phyloP scores from a whole-genome alignment of 2,888 invertebrate species.

The Andrena camellia region DNA sequence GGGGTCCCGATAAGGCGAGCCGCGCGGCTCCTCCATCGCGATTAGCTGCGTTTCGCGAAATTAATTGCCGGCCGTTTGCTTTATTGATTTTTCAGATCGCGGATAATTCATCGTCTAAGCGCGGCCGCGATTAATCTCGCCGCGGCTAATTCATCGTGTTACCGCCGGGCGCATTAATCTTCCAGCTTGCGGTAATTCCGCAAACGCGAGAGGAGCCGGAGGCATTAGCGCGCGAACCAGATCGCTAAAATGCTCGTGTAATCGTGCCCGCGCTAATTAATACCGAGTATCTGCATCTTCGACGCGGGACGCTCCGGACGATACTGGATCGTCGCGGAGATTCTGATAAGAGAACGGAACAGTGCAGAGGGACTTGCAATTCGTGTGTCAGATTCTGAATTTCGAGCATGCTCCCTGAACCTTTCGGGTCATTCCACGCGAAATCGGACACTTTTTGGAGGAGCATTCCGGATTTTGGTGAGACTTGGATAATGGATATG shows the following conservation, averaged over 20 bases:
- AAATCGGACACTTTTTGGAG: too few species aligned
- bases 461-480: too few species aligned
- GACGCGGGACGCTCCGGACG: background rate
- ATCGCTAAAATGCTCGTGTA: slow-evolving; percentile 22
- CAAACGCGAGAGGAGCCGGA: slow-evolving; percentile 26
- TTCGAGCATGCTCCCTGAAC: too few species aligned
- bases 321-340: background rate
- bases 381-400: too few species aligned
- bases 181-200: slow-evolving; percentile 35
- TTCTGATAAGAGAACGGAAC: background rate
- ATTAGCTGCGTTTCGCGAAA: slow-evolving; percentile 41
- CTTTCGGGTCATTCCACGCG: too few species aligned
- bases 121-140: slow-evolving; percentile 51
- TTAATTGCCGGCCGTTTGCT: slow-evolving; percentile 47
- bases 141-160: slow-evolving; percentile 54
- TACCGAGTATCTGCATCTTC: background rate
- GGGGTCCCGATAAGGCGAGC: slow-evolving; percentile 26
- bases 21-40: slow-evolving; percentile 14
- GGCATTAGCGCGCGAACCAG: slow-evolving; percentile 25
- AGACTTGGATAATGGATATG: too few species aligned
- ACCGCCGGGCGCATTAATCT: slow-evolving; percentile 45
- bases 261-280: slow-evolving; percentile 31
- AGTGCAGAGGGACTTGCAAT: too few species aligned
- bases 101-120: slow-evolving; percentile 48
- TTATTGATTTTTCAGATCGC: slow-evolving; percentile 59